phyloP scores from a whole-genome alignment of 2,888 invertebrate species.

The Cataglyphis rosenhaueri region DNA sequence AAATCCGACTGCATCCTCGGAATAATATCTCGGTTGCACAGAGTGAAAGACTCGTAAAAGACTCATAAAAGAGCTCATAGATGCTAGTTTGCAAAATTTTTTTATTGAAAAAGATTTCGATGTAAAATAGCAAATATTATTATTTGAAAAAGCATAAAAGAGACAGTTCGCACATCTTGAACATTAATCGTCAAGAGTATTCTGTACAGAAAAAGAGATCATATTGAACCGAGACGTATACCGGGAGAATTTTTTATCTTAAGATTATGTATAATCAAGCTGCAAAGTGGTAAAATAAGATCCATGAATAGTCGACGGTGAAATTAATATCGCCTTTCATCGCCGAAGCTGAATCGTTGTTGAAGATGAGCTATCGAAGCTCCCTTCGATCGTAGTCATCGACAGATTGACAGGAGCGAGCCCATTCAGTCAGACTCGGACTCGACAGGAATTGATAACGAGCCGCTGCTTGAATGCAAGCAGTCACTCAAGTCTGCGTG shows the following conservation, averaged over 20 bases:
- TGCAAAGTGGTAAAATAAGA: neutral
- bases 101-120: constrained; percentile 15
- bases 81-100: neutral
- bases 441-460: constrained; percentile 50
- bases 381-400: constrained; percentile 3
- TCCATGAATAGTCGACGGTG: constrained; percentile 3
- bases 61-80: constrained; percentile 17
- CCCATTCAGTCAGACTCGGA: constrained; percentile 40
- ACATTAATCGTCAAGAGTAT: constrained; percentile 16
- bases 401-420: constrained; percentile 48
- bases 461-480: constrained; percentile 45
- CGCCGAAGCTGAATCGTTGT: neutral
- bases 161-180: neutral
- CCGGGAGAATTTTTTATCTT: neutral
- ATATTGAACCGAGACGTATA: neutral
- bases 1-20: constrained; percentile 27
- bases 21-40: constrained; percentile 57
- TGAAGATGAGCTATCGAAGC: neutral
- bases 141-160: constrained; percentile 14
- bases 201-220: neutral
- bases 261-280: neutral
- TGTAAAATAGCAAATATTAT: constrained; percentile 16
- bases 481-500: constrained; percentile 22
- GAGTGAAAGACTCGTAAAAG: constrained; percentile 65
- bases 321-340: constrained; percentile 30